Conservation (phyloP, 2,113 vertebrate genomes). For the Mixornis gularis region DNA sequence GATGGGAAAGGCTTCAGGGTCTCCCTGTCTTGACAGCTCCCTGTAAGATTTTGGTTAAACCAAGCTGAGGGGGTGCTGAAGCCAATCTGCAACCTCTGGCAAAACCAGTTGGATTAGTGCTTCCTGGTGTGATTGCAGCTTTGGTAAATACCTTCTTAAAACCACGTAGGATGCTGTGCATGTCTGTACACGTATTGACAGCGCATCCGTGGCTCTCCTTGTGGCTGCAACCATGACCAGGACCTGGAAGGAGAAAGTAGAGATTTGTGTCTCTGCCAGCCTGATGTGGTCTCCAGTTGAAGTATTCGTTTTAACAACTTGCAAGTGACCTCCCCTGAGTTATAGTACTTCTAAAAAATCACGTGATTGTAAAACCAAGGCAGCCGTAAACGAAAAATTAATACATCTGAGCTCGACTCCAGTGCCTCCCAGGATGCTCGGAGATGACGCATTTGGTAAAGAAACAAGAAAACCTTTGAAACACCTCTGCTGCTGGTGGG, state of each 20-base stretch:
- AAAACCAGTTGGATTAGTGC: neutral
- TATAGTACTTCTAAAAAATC: neutral
- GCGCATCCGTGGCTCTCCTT: neutral
- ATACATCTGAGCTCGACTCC: fast-evolving
- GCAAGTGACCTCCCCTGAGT: neutral
- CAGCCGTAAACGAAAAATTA: neutral
- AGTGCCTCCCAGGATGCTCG: neutral
- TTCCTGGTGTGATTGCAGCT: neutral
- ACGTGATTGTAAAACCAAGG: neutral
- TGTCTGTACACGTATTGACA: neutral
- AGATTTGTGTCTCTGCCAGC: neutral
- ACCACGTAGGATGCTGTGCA: neutral
- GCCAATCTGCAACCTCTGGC: neutral
- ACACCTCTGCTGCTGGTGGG: too few relatives aligned
- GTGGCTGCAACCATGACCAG: neutral
- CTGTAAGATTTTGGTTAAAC: neutral
- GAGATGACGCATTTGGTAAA: neutral
- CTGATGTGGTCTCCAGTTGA: neutral
- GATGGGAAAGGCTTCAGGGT: neutral
- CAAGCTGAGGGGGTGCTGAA: fast-evolving
- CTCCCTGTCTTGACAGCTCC: fast-evolving
- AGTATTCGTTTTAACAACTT: neutral
- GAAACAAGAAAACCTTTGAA: neutral
- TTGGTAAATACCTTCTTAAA: neutral
- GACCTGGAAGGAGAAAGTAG: neutral